Base-by-base conservation (phyloP, 2,797 vertebrate species). In the Hybognathus amarus region DNA sequence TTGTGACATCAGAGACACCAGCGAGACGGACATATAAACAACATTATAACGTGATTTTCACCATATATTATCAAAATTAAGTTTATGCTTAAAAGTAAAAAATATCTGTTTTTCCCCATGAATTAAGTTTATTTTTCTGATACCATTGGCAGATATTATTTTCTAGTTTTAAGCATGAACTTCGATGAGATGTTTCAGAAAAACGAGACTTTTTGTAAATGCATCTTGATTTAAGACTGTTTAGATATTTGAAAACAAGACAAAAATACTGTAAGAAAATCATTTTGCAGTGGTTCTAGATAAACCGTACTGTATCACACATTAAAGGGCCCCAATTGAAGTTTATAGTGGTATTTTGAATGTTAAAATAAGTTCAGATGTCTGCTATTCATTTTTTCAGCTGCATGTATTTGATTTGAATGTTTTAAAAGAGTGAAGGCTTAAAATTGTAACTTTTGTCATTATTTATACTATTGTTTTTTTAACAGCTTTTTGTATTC, bases 321-420 rank as follows among this genome's bases (percentile, higher is more conserved):
- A 66, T 74, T 20, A 40, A 82, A 82, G 70, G 42, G 70, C 33
- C 80, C 42, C 59, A 18, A 6, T 18, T 24, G 71, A 27, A 71
- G 77, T 24, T 50, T 27, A 22, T 71, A 27, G 40, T 24, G 36
- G 50, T 1, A 40, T 75, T 42, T 66, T 75, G 30, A 79, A 69
- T 54, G 7, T 3, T 30, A 24, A 27, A 27, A 27, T 42, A 45
- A 2, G 24, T 45, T 83, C n/a, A 68, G 30, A 69, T 69, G 45
- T 52, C 36, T 42, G 77, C 5, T 15, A 11, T 77, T 77, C 4
- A 47, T 52, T 30, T 45, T 13, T 3, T 45, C 27, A 40, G 40
- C 20, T 81, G 24, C n/a, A 77, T 77, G 63, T 24, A 17, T 82
- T 75, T 54, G 33, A 50, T 82, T 30, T 54, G 22, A 74, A 64